Base-by-base conservation (phyloP, 2,797 vertebrate genomes). In the Chlorospingus flavigularis region DNA sequence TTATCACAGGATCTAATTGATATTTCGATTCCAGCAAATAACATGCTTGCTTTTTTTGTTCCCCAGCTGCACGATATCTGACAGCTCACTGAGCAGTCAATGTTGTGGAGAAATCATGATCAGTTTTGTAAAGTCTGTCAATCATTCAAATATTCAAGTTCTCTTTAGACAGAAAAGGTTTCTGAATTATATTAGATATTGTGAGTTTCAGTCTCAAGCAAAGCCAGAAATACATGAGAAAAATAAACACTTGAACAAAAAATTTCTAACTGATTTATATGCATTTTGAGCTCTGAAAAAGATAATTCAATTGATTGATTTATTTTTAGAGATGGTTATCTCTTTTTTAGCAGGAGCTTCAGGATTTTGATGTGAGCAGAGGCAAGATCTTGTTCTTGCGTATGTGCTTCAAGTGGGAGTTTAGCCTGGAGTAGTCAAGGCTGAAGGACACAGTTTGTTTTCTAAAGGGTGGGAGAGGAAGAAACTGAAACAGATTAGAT, bases 21-120 rank as follows among this genome's bases (percentile, higher is more conserved):
- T 84, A 86, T 90, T 95, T 96, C 13, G 0, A 76, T 97, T 95
- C 70, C 79, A 88, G 87, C 70, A 94, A 95, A 92, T 94, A 91
- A 70, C 51, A 93, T 25, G 20, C 19, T 81, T 63, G 13, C 5
- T n/a, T 78, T 78, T 78, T 83, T 80, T 94, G 31, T 87, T 92
- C 87, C 94, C 33, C 55, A 81, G 20, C 85, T 94, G 73, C 85
- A 76, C 40, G 62, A 10, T 65, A 67, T 75, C 82, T 93, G 92
- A 92, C 58, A 77, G 37, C 48, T 92, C 68, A 83, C 66, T 81
- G 76, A 91, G 51, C 54, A 91, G 57, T 62, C 79, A 75, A 24
- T 78, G 23, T 92, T 88, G 89, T 63, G 48, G 48, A 79, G 81
- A 93, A 97, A 86, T 77, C 67, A 76, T 2, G 2, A 72, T 65